phyloP scores from a whole-genome alignment of 37 sponge, comb jelly and placozoan species.

The Ianthella basta region DNA sequence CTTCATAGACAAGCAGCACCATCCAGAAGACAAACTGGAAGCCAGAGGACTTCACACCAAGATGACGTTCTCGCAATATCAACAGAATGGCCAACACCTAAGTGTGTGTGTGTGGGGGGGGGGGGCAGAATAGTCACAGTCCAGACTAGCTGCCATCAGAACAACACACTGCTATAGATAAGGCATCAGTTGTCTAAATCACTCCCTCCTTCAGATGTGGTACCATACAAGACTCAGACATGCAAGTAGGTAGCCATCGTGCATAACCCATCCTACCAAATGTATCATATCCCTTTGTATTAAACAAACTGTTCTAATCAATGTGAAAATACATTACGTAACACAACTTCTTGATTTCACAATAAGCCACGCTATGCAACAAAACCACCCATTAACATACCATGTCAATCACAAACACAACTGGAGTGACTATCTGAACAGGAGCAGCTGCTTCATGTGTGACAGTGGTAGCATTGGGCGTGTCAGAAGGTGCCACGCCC shows the following conservation, averaged over 20 bases:
- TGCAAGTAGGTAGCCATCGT: no score
- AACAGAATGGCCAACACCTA: slow-evolving; percentile 48
- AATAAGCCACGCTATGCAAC: no score
- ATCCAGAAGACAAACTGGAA: slow-evolving; percentile 65
- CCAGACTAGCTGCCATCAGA: no score
- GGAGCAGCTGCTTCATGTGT: slow-evolving; percentile 2
- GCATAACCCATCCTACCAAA: no score
- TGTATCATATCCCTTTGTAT: no score
- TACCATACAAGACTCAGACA: no score
- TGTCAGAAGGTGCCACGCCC: slow-evolving; percentile 12
- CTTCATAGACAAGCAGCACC: slow-evolving; percentile 49
- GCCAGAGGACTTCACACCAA: slow-evolving; percentile 63
- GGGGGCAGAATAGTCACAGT: background rate
- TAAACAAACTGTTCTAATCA: no score
- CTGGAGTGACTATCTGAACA: slow-evolving; percentile 42
- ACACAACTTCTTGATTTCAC: no score
- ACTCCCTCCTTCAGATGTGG: no score
- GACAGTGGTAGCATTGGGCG: background rate
- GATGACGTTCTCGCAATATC: slow-evolving; percentile 35
- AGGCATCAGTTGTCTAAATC: background rate
- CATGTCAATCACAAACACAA: slow-evolving; percentile 37
- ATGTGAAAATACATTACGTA: no score
- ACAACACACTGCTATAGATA: background rate
- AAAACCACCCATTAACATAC: slow-evolving; percentile 3
- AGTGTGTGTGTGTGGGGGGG: background rate